These are phyloP conservation scores for Lasius platythorax DNA, from an alignment of 2,888 invertebrate species.

Conservation along the genomic window DNA sequence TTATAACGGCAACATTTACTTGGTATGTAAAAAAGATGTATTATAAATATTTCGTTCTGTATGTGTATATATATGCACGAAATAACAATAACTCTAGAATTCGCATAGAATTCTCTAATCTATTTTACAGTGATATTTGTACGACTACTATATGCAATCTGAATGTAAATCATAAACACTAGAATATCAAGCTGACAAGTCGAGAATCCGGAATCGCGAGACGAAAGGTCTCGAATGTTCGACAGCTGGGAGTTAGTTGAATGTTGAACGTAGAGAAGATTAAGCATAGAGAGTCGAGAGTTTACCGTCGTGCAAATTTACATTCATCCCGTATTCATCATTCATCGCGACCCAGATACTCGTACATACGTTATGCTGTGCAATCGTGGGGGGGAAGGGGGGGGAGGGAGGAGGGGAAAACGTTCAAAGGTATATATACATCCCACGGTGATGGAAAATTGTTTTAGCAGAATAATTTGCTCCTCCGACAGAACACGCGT, in stretches of 20 bases:
- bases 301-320: slow-evolving; percentile 2
- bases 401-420: neutral
- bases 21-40: neutral
- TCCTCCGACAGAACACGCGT: neutral
- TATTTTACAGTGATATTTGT: neutral
- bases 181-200: neutral
- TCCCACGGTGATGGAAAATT: slow-evolving; percentile 5
- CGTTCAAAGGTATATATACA: neutral
- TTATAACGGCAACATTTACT: neutral
- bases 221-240: neutral
- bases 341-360: slow-evolving; percentile 15
- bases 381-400: neutral
- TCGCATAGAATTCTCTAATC: neutral
- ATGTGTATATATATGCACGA: neutral
- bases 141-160: neutral
- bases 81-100: neutral
- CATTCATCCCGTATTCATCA: slow-evolving; percentile 33
- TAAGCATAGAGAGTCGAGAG: slow-evolving; percentile 14
- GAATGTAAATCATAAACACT: neutral
- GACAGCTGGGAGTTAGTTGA: slow-evolving; percentile 2
- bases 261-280: neutral
- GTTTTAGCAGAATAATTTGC: neutral
- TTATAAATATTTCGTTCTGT: neutral
- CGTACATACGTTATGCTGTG: neutral
- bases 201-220: neutral